A percentile compares a stretch with the other conserved stretches of the same genome.
Conservation (phyloP, 2,797 vertebrate species). For the Petrocephalus sullivani region DNA sequence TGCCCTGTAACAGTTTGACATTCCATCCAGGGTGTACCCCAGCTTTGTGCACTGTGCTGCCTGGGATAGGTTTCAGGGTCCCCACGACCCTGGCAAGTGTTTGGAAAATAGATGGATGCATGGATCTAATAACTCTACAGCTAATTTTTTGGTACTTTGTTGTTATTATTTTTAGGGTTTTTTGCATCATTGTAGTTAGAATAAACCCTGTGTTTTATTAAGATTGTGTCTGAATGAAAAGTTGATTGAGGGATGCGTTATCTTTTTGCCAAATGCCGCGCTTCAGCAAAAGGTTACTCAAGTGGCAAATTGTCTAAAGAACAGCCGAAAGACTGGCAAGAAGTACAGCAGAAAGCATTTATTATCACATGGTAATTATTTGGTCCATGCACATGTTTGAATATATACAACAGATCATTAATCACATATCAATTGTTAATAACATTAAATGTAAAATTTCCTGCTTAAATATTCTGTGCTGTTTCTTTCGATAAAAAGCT, state of each 20-base stretch:
- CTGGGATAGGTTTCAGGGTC: background rate
- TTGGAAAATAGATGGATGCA: background rate
- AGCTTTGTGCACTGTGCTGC: background rate
- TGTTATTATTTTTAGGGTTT: background rate
- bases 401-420: constrained; percentile 3
- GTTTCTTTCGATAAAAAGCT: background rate
- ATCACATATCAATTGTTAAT: background rate
- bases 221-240: background rate
- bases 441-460: background rate
- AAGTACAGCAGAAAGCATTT: constrained; percentile 6
- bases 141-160: background rate
- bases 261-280: background rate
- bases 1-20: background rate
- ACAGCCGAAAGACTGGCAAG: background rate
- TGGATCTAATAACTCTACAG: background rate
- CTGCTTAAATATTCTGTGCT: background rate
- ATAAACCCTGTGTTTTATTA: background rate
- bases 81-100: background rate
- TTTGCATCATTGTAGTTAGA: background rate
- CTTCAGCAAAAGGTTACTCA: background rate
- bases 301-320: background rate
- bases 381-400: background rate
- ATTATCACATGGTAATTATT: constrained; percentile 11
- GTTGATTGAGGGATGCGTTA: background rate
- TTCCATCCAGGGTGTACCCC: background rate